These are phyloP conservation scores for Tribolium castaneum DNA, from an alignment of 1,140 invertebrate genomes.

Conservation along the genomic window DNA sequence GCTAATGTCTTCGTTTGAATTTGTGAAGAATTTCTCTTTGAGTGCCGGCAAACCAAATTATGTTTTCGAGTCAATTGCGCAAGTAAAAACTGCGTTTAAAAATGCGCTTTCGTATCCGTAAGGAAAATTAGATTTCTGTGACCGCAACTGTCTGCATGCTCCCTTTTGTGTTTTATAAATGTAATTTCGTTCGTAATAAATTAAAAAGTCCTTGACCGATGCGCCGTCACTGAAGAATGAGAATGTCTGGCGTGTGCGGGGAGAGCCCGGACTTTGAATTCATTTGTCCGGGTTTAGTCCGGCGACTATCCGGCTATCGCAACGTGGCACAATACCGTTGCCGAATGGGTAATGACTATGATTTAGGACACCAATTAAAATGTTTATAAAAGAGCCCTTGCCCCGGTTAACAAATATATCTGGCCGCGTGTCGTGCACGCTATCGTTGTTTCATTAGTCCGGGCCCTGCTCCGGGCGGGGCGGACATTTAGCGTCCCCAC, in stretches of 20 bases:
- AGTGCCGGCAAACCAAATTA: too few relatives aligned
- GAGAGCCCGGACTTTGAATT: constrained; percentile 32
- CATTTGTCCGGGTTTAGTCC: constrained; percentile 34
- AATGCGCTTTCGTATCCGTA: not conserved
- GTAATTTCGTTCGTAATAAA: constrained; percentile 36
- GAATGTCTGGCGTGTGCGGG: constrained; percentile 23
- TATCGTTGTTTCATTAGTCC: constrained; percentile 45
- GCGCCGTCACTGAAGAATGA: constrained; percentile 34
- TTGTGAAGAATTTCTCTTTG: too few relatives aligned
- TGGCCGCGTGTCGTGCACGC: constrained; percentile 42
- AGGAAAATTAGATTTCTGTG: constrained; percentile 17
- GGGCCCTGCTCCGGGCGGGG: constrained; percentile 3
- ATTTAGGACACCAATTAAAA: constrained; percentile 57
- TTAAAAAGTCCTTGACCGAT: constrained; percentile 34
- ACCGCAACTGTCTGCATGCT: constrained; percentile 6
- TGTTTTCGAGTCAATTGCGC: not conserved
- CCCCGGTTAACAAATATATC: constrained; percentile 54
- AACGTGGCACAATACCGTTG: constrained; percentile 39
- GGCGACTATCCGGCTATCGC: constrained; percentile 36
- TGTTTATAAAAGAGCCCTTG: constrained; percentile 55
- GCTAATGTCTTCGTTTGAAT: too few relatives aligned
- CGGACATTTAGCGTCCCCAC: constrained; percentile 2
- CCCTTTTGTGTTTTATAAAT: constrained; percentile 26
- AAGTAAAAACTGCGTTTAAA: not conserved
- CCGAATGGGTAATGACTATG: constrained; percentile 55